phyloP scores from a whole-genome alignment of 2,113 vertebrate genomes.

The Megaceryle maxima region DNA sequence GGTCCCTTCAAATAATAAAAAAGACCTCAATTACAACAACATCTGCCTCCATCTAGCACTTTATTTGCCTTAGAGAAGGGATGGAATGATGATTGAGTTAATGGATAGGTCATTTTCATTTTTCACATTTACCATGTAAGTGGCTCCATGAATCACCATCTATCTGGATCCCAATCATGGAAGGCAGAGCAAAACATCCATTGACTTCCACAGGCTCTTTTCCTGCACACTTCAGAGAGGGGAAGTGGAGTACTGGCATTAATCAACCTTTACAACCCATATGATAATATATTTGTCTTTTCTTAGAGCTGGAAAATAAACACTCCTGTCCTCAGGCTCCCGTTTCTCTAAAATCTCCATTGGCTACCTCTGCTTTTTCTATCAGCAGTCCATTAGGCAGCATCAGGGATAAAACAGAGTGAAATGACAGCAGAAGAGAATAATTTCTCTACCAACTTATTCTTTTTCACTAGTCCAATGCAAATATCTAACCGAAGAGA shows the following conservation, averaged over 20 bases:
- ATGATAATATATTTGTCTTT: background rate
- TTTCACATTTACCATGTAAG: background rate
- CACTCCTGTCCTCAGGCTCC: background rate
- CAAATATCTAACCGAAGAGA: background rate
- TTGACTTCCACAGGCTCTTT: background rate
- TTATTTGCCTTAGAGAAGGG: constrained; percentile 14
- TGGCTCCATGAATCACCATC: background rate
- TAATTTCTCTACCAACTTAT: background rate
- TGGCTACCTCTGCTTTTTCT: background rate
- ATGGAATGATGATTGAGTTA: constrained; percentile 27
- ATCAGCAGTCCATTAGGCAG: accelerated
- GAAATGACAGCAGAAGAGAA: background rate
- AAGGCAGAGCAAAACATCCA: background rate
- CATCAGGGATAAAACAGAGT: background rate
- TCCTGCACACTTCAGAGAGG: background rate
- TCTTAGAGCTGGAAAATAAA: background rate
- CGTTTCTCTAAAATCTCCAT: accelerated
- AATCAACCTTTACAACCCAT: background rate
- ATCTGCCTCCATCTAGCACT: constrained; percentile 14
- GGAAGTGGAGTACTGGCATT: background rate
- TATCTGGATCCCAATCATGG: background rate
- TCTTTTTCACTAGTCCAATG: background rate
- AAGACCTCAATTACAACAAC: constrained; percentile 19
- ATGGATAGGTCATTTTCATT: constrained; percentile 26
- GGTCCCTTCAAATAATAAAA: constrained; percentile 29